Evolutionary conservation across 2,797 vertebrate genomes (phyloP).

Genomic region (Hippoglossus hippoglossus): DNA sequence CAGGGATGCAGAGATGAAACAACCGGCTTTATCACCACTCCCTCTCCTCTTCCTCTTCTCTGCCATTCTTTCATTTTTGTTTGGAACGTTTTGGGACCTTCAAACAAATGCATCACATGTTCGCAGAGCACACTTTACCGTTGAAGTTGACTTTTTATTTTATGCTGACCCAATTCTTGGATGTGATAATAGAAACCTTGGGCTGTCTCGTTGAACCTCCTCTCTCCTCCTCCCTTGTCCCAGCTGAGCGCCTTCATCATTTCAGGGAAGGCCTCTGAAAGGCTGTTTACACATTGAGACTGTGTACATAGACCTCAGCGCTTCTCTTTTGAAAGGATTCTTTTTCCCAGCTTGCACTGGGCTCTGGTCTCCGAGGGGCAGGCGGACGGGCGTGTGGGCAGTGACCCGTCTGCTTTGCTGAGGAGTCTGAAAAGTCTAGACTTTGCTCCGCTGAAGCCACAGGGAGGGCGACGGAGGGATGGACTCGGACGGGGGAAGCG

Average conservation of each 20-base stretch:
- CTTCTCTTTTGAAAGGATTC: constrained; percentile 55
- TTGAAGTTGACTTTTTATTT: constrained; percentile 66
- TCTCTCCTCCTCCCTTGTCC: constrained; percentile 48
- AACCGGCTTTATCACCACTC: constrained; percentile 49
- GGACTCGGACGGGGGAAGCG: constrained; percentile 37
- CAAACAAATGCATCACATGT: constrained; percentile 51
- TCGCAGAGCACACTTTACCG: constrained; percentile 39
- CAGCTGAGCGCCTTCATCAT: constrained; percentile 70
- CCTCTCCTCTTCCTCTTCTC: constrained; percentile 1
- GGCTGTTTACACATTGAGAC: constrained; percentile 71
- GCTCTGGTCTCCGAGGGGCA: constrained; percentile 55
- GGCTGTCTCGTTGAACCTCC: constrained; percentile 61
- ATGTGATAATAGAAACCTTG: constrained; percentile 67
- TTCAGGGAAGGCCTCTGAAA: constrained; percentile 64
- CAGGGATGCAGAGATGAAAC: constrained; percentile 60
- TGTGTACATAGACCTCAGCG: constrained; percentile 53
- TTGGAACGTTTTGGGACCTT: constrained; percentile 54
- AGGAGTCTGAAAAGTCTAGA: constrained; percentile 66
- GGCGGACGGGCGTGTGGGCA: constrained; percentile 57
- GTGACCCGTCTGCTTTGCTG: constrained; percentile 69
- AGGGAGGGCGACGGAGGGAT: constrained; percentile 43
- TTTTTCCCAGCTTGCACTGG: constrained; percentile 55
- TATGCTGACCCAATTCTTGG: constrained; percentile 66
- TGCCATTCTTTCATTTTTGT: constrained; percentile 25
- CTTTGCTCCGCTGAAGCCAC: constrained; percentile 63